Evolutionary conservation across 2,113 vertebrate genomes (phyloP).

Genomic region (Hypanus sabinus): DNA sequence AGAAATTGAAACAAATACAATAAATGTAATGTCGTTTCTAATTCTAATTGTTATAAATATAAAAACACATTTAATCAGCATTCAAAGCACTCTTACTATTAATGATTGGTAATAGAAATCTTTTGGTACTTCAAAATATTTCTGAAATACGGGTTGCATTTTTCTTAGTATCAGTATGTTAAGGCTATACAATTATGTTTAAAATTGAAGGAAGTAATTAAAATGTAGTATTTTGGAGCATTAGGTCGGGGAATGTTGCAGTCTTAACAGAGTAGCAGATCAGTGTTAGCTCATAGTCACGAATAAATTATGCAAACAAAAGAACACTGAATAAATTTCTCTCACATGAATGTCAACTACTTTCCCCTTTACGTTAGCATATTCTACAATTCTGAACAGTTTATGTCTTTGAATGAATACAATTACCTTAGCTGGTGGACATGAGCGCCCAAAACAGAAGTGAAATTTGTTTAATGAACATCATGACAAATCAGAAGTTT

Average conservation of each 20-base stretch:
- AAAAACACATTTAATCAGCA: background rate
- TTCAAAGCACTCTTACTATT: background rate
- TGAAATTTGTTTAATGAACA: background rate
- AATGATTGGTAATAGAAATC: background rate
- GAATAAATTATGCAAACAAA: slow-evolving; percentile 31
- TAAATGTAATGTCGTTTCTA: background rate
- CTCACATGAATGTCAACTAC: background rate
- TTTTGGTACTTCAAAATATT: background rate
- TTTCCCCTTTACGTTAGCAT: background rate
- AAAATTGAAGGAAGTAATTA: background rate
- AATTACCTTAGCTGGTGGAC: background rate
- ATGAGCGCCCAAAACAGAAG: background rate
- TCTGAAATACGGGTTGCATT: background rate
- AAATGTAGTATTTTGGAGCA: background rate
- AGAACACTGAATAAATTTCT: background rate
- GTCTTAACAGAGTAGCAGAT: background rate
- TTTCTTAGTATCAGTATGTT: background rate
- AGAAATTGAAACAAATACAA: background rate
- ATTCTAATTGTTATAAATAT: background rate
- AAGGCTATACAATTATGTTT: background rate
- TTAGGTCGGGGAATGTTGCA: background rate
- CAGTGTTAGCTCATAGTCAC: background rate
- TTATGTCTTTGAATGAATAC: background rate
- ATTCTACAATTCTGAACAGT: background rate
- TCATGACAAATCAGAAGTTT: background rate